Conservation (phyloP, 2,113 vertebrate genomes). For the Nycticryphes semicollaris region DNA sequence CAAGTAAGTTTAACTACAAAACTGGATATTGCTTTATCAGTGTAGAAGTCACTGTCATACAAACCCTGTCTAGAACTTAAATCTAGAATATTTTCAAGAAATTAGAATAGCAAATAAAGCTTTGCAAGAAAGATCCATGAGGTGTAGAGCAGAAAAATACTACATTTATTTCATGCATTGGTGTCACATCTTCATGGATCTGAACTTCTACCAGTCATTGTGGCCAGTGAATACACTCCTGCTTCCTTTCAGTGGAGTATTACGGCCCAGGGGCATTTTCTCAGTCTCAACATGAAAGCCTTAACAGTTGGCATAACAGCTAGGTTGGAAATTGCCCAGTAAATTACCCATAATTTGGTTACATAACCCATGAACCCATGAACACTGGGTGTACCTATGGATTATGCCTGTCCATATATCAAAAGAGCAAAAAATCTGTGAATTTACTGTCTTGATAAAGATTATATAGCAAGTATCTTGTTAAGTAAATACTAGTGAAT, state of each 20-base stretch:
- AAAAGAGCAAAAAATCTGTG: not conserved
- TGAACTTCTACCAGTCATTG: not conserved
- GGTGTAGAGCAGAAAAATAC: not conserved
- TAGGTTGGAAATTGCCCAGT: not conserved
- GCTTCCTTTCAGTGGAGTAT: not conserved
- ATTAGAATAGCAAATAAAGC: not conserved
- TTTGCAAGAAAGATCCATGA: not conserved
- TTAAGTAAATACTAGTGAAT: not conserved
- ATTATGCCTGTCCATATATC: not conserved
- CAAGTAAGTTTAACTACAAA: not conserved
- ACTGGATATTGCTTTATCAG: not conserved
- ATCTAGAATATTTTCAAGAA: not conserved
- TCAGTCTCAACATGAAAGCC: not conserved
- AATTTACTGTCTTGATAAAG: not conserved
- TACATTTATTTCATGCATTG: not conserved
- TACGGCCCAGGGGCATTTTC: not conserved
- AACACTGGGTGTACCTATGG: not conserved
- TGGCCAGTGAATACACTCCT: not conserved
- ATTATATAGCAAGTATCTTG: not conserved
- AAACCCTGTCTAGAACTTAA: not conserved
- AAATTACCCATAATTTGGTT: not conserved
- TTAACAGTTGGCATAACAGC: not conserved
- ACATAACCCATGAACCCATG: not conserved
- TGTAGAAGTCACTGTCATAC: not conserved
- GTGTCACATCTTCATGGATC: not conserved